Conservation (phyloP, 2,888 invertebrate species). For the Papilio demoleus region DNA sequence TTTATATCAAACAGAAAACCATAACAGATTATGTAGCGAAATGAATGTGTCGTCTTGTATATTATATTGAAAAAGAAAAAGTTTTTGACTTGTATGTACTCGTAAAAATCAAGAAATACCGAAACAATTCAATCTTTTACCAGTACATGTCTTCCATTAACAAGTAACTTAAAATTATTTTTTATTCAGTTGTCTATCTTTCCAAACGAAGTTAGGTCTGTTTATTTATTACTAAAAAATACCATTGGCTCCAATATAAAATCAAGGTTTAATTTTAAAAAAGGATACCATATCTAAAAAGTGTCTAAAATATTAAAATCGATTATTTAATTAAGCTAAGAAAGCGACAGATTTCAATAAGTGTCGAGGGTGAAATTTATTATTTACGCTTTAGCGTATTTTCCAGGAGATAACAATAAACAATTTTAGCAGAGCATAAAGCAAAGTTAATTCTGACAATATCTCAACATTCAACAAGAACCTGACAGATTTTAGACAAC, state of each 20-base stretch:
- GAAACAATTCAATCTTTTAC: not conserved
- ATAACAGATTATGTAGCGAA: not conserved
- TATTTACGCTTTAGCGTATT: not conserved
- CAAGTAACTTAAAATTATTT: too few relatives aligned
- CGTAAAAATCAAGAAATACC: not conserved
- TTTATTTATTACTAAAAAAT: too few relatives aligned
- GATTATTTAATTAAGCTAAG: too few relatives aligned
- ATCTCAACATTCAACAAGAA: not conserved
- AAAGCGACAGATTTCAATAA: too few relatives aligned
- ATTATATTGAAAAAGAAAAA: too few relatives aligned
- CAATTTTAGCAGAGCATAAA: not conserved
- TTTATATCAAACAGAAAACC: constrained; percentile 1
- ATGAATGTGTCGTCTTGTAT: too few relatives aligned
- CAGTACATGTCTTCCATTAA: not conserved
- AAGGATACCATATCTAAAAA: too few relatives aligned
- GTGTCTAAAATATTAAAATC: too few relatives aligned
- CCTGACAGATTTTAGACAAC: not conserved
- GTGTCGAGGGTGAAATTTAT: not conserved
- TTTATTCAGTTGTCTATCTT: not conserved
- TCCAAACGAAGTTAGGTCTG: not conserved
- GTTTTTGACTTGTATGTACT: not conserved
- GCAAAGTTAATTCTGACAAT: constrained; percentile 2
- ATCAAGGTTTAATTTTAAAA: too few relatives aligned
- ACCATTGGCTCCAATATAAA: too few relatives aligned
- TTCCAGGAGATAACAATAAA: not conserved